Conservation (phyloP, 2,113 vertebrate genomes). For the Pollimyrus isidori region DNA sequence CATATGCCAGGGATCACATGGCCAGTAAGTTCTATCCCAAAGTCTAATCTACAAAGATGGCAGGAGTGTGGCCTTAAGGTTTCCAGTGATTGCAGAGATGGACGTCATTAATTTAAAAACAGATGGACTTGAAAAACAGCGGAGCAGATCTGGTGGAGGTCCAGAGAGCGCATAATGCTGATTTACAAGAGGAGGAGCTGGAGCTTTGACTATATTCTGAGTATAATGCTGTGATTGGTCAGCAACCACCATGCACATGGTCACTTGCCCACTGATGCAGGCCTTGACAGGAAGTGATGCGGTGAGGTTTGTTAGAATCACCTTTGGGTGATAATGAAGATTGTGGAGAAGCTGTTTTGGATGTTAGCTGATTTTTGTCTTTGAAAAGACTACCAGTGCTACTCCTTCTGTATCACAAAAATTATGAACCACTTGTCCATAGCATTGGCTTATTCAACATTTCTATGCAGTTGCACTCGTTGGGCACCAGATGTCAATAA, state of each 20-base stretch:
- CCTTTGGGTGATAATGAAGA: neutral
- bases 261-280: neutral
- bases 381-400: neutral
- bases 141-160: slow-evolving; percentile 49
- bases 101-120: neutral
- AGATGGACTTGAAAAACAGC: slow-evolving; percentile 31
- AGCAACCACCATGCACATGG: neutral
- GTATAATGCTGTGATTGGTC: slow-evolving; percentile 14
- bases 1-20: neutral
- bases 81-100: neutral
- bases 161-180: slow-evolving; percentile 60
- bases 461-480: neutral
- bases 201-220: slow-evolving; percentile 48
- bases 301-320: neutral
- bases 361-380: neutral
- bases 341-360: neutral
- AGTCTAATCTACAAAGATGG: neutral
- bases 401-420: neutral
- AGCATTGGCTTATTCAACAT: neutral
- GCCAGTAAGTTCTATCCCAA: neutral
- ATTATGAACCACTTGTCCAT: neutral
- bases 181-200: slow-evolving; percentile 60
- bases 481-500: slow-evolving; percentile 56
- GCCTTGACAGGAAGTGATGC: neutral
- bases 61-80: neutral